Conservation (phyloP, 2,113 vertebrate species). For the Cebidichthys violaceus region DNA sequence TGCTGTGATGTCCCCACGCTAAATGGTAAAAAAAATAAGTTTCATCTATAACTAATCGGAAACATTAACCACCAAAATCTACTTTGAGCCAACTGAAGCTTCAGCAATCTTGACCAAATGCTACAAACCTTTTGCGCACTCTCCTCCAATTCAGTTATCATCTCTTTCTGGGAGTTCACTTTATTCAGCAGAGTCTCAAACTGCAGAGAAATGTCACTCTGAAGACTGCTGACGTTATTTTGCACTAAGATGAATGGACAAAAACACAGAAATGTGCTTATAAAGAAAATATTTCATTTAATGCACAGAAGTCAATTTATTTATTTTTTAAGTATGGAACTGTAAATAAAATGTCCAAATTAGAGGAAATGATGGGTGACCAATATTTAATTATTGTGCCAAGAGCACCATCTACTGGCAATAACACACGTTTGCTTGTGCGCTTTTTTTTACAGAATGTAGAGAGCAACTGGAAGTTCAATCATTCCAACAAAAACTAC, state of each 20-base stretch:
- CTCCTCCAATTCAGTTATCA: slow-evolving; percentile 68
- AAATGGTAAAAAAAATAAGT: slow-evolving; percentile 5
- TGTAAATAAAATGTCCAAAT: background rate
- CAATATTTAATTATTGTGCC: background rate
- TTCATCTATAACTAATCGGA: background rate
- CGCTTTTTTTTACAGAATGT: background rate
- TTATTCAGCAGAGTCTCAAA: slow-evolving; percentile 72
- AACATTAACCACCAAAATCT: slow-evolving; percentile 8
- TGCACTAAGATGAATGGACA: slow-evolving; percentile 70
- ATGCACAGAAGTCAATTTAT: background rate
- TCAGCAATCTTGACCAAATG: background rate
- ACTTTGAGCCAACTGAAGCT: background rate
- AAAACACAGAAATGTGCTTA: background rate
- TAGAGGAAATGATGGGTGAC: background rate
- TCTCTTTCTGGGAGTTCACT: slow-evolving; percentile 68
- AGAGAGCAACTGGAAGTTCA: background rate
- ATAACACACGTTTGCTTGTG: background rate
- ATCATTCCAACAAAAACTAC: background rate
- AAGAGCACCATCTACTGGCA: slow-evolving; percentile 65
- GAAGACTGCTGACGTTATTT: slow-evolving; percentile 66
- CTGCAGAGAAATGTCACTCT: slow-evolving; percentile 68
- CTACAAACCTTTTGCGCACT: slow-evolving; percentile 74
- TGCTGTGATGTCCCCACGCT: slow-evolving; percentile 66
- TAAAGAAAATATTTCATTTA: background rate
- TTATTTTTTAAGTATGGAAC: background rate